Base-by-base conservation (phyloP, 2,113 vertebrate species). In the Coracopsis vasa region DNA sequence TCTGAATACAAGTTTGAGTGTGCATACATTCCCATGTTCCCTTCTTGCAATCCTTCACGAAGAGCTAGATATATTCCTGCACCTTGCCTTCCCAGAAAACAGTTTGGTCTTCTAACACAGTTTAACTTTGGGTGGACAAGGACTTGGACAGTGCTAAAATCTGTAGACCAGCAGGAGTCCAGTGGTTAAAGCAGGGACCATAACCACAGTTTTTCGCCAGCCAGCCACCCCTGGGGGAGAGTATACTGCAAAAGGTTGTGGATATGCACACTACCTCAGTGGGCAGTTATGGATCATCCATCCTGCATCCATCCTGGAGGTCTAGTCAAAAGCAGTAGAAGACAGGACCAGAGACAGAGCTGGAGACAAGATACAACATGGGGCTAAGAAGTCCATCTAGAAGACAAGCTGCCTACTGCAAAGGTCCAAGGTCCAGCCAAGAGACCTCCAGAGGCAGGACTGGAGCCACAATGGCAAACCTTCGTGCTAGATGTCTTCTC, bases 131-230 rank as follows among this genome's bases (percentile, higher is more conserved):
- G 8, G 16, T 72, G 53, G 44, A 28, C 16, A 83, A 15, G 29
- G 41, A 19, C 21, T 80, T 75, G 45, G 19, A 17, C 25, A 48
- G 13, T 70, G 16, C 42, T 80, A 42, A 80, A 60, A 60, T 77
- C 21, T 27, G 19, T 35, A 33, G 47, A 20, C 29, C 78, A 69
- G 15, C 25, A 37, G 15, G 20, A 74, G 8, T 51, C 83, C 44
- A 81, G 42, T 0, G 0, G 16, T 54, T 60, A 69, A 77, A 90
- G 56, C 15, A 74, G n/a, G 13, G 50, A 67, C 51, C 0, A 0
- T 31, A 29, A 27, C 11, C 47, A 82, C 39, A 16, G 29, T 54
- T 72, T 75, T 33, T 25, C 74, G 54, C 39, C 1, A 3, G 13
- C 0, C 27, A 78, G 28, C 39, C 50, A 24, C 4, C 23, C 13